phyloP scores from a whole-genome alignment of 2,797 vertebrate species.

The Coreius guichenoti region DNA sequence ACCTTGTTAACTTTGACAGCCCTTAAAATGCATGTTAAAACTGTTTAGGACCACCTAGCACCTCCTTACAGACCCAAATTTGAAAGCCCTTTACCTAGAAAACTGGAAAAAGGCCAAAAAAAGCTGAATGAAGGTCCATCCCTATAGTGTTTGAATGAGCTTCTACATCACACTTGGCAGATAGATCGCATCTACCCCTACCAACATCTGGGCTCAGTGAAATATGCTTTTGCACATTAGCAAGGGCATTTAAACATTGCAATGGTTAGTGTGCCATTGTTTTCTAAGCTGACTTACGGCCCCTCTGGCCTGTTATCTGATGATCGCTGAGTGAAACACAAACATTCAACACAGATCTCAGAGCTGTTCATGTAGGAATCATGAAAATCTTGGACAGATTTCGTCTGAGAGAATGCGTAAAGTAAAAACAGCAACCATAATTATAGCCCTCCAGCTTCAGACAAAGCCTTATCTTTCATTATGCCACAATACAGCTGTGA shows the following conservation, averaged over 20 bases:
- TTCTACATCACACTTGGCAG: conserved; percentile 30
- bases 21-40: background rate
- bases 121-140: conserved; percentile 4
- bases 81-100: conserved; percentile 1
- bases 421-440: conserved; percentile 38
- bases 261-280: conserved; percentile 55
- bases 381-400: conserved; percentile 46
- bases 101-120: conserved; percentile 6
- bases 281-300: conserved; percentile 43
- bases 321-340: conserved; percentile 71
- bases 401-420: conserved; percentile 49
- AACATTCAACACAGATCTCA: conserved; percentile 62
- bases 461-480: conserved; percentile 41
- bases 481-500: conserved; percentile 37
- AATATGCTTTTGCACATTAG: conserved; percentile 24
- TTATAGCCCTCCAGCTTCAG: conserved; percentile 18
- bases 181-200: conserved; percentile 8
- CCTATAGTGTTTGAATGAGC: background rate
- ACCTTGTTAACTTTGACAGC: too few species aligned
- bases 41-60: background rate
- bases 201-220: conserved; percentile 14
- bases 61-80: background rate
- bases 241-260: conserved; percentile 15
- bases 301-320: conserved; percentile 71
- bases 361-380: conserved; percentile 41